phyloP scores from a whole-genome alignment of 1,140 invertebrate genomes.

The Diuraphis noxia region DNA sequence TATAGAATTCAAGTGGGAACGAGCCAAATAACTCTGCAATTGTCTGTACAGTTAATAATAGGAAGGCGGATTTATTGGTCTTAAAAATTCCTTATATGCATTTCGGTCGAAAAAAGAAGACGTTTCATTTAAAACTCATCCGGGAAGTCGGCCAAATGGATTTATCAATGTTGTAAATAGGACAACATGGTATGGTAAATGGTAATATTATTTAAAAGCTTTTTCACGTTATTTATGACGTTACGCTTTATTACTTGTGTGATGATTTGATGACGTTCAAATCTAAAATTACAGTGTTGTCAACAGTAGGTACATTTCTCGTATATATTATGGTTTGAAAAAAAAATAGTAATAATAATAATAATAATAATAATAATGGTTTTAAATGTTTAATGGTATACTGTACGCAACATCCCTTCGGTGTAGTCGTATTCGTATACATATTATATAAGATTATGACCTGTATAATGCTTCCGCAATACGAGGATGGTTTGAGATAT shows the following conservation, averaged over 20 bases:
- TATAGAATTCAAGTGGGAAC: slow-evolving; percentile 1
- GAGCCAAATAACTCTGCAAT: slow-evolving; percentile 24
- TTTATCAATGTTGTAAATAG: slow-evolving; percentile 38
- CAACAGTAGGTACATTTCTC: background rate
- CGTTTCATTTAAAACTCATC: slow-evolving; percentile 10
- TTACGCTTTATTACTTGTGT: slow-evolving; percentile 21
- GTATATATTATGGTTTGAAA: background rate
- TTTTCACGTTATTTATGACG: slow-evolving; percentile 13
- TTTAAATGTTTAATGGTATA: background rate
- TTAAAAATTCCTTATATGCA: slow-evolving; percentile 18
- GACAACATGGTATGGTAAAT: background rate
- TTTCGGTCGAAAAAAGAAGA: background rate
- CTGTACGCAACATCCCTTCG: background rate
- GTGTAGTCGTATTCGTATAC: background rate
- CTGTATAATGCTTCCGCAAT: background rate
- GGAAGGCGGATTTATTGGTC: slow-evolving; percentile 30
- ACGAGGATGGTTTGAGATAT: background rate
- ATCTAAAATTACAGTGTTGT: background rate
- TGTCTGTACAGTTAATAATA: slow-evolving; percentile 12
- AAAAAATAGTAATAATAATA: background rate
- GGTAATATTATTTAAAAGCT: slow-evolving; percentile 18
- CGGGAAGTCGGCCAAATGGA: slow-evolving; percentile 45
- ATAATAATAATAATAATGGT: background rate
- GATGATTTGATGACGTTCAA: slow-evolving; percentile 26
- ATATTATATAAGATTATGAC: background rate